Evolutionary conservation across 2,113 vertebrate genomes (phyloP).

Genomic region (Charina bottae): DNA sequence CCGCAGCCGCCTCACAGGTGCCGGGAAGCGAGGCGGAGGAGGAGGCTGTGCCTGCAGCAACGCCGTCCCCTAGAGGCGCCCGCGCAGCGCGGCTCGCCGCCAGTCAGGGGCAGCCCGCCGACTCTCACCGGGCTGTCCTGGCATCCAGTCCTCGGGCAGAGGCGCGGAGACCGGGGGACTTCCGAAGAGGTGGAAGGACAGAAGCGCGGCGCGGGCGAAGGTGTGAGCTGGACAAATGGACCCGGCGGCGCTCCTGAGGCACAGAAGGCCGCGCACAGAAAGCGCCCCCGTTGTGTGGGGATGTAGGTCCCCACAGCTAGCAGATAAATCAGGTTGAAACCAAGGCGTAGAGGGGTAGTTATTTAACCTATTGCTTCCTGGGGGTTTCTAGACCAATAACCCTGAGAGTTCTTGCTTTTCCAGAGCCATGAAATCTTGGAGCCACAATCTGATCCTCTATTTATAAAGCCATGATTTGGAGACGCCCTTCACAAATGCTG

Average conservation of each 20-base stretch:
- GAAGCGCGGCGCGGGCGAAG: not conserved
- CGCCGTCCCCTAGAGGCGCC: not conserved
- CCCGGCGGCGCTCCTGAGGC: not conserved
- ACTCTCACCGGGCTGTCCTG: not conserved
- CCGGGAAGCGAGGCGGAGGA: not conserved
- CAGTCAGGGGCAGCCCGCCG: not conserved
- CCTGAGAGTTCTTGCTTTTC: not conserved
- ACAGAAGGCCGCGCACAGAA: not conserved
- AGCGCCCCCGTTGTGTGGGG: not conserved
- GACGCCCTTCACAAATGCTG: not conserved
- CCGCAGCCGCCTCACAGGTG: not conserved
- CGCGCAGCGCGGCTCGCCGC: not conserved
- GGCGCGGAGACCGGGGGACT: not conserved
- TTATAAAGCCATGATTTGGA: not conserved
- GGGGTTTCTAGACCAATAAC: not conserved
- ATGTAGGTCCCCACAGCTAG: not conserved
- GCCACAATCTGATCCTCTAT: not conserved
- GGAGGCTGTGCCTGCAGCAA: not conserved
- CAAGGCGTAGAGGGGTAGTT: not conserved
- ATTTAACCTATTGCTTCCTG: not conserved
- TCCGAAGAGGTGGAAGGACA: not conserved
- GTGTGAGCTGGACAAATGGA: not conserved
- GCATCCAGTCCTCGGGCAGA: not conserved
- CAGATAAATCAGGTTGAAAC: not conserved
- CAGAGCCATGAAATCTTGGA: not conserved